These are phyloP conservation scores for Hypotaenidia philippensis DNA, from an alignment of 2,797 vertebrate genomes.

Conservation along the genomic window DNA sequence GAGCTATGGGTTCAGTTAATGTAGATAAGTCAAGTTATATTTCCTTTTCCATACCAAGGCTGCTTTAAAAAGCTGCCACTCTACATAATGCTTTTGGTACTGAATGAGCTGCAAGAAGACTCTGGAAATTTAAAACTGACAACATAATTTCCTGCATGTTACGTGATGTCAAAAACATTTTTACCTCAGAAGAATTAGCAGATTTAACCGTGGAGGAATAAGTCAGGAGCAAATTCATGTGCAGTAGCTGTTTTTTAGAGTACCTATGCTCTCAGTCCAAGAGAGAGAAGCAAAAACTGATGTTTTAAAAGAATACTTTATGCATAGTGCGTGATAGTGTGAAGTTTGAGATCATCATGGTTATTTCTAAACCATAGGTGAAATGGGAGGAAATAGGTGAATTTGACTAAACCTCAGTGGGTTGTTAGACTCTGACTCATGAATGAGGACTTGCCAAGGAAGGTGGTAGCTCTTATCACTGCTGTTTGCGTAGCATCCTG, in stretches of 20 bases:
- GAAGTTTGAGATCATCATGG: neutral
- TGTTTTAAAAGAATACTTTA: neutral
- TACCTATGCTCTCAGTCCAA: neutral
- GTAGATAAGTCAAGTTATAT: neutral
- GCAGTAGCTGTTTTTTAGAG: neutral
- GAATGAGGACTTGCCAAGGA: neutral
- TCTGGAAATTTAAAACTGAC: neutral
- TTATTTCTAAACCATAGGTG: neutral
- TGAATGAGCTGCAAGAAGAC: neutral
- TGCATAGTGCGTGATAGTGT: neutral
- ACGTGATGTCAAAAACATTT: neutral
- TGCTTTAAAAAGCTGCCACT: neutral
- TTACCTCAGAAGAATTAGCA: neutral
- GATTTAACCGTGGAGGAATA: neutral
- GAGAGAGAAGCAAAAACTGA: neutral
- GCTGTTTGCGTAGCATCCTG: neutral
- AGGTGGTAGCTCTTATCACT: neutral
- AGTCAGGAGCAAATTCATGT: neutral
- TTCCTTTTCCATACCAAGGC: conserved; percentile 8
- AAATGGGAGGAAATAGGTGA: neutral
- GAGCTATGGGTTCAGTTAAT: neutral
- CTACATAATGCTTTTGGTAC: neutral
- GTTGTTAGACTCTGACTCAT: neutral
- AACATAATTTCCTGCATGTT: neutral
- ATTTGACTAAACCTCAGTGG: neutral